Conservation (phyloP, 2,888 invertebrate species). For the Pachydiplax longipennis region DNA sequence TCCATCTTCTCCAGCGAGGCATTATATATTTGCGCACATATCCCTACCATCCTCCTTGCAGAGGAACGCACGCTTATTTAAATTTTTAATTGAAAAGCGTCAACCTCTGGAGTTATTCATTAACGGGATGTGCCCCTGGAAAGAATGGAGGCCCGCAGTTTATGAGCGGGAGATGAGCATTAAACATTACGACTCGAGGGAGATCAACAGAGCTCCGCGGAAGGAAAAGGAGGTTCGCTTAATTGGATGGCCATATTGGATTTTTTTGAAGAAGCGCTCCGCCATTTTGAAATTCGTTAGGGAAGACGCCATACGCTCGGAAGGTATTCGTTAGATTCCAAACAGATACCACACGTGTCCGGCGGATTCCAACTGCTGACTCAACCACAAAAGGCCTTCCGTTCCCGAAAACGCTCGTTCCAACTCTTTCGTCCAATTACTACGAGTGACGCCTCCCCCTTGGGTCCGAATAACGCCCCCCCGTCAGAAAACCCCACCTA, state of each 20-base stretch:
- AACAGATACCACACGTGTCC: conserved; percentile 37
- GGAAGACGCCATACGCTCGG: neutral
- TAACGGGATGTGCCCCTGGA: too few relatives aligned
- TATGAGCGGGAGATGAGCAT: too few relatives aligned
- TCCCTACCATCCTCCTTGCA: too few relatives aligned
- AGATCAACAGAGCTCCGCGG: neutral
- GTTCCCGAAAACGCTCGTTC: neutral
- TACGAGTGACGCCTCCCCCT: conserved; percentile 5
- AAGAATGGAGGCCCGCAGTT: too few relatives aligned
- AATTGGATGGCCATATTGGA: conserved; percentile 19
- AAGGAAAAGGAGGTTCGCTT: neutral
- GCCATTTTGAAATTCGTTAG: conserved; percentile 42
- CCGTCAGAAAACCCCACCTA: neutral
- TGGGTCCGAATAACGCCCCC: neutral
- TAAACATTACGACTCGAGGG: too few relatives aligned
- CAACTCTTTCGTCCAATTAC: conserved; percentile 29
- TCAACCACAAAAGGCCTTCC: neutral
- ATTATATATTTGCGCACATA: too few relatives aligned
- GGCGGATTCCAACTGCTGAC: conserved; percentile 18
- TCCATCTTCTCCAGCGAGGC: too few relatives aligned
- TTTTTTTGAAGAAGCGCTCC: neutral
- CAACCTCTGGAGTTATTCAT: too few relatives aligned
- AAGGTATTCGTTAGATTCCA: conserved; percentile 41
- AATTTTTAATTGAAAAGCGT: too few relatives aligned
- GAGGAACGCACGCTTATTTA: too few relatives aligned